phyloP scores from a whole-genome alignment of 2,888 invertebrate genomes.

The Lasioglossum vierecki region DNA sequence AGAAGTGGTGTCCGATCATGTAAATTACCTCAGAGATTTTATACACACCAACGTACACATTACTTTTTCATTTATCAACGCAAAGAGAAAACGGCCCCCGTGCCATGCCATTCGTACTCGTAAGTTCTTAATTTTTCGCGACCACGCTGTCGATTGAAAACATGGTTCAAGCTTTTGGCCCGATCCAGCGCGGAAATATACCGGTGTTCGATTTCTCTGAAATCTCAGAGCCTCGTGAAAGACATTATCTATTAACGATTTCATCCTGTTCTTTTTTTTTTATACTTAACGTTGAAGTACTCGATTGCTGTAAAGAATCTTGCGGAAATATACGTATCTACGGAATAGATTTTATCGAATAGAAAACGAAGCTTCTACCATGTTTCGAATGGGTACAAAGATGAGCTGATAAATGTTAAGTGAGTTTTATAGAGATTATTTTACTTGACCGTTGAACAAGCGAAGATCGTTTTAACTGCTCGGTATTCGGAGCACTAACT shows the following conservation, averaged over 20 bases:
- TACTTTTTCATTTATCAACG: conserved; percentile 6
- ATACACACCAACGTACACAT: conserved; percentile 33
- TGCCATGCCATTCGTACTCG: conserved; percentile 9
- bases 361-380: neutral
- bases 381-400: neutral
- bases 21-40: conserved; percentile 66
- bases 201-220: neutral
- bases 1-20: conserved; percentile 80
- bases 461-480: neutral
- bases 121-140: neutral
- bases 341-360: neutral
- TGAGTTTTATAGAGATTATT: conserved; percentile 8
- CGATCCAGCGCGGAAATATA: neutral
- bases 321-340: neutral
- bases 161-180: conserved; percentile 7
- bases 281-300: conserved; percentile 5
- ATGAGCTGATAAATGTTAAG: neutral
- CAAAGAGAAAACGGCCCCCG: conserved; percentile 9
- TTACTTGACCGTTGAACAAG: neutral
- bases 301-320: conserved; percentile 12
- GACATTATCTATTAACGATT: conserved; percentile 9
- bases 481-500: neutral
- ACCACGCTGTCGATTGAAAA: neutral
- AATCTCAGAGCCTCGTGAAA: neutral
- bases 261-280: neutral